These are phyloP conservation scores for Drosophila kokeensis DNA, from an alignment of 2,888 invertebrate genomes.

Conservation along the genomic window DNA sequence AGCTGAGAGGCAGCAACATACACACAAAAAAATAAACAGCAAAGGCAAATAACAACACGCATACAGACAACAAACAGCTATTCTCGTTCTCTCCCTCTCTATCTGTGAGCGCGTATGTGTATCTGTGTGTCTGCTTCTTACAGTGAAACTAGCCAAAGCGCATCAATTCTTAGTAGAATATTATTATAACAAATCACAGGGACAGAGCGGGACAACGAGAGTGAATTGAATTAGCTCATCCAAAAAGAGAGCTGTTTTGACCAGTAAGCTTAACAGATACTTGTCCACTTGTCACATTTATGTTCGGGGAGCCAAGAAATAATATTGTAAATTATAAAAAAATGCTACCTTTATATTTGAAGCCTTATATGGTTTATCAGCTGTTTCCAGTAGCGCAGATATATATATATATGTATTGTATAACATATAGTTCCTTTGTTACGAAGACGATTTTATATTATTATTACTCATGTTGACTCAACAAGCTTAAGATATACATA, in stretches of 20 bases:
- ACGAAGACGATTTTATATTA: constrained; percentile 20
- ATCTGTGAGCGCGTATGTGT: background rate
- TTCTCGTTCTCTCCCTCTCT: background rate
- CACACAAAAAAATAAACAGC: constrained; percentile 33
- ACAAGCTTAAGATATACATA: constrained; percentile 1
- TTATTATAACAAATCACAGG: constrained; percentile 19
- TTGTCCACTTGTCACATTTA: constrained; percentile 19
- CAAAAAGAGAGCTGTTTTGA: constrained; percentile 48
- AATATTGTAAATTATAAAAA: background rate
- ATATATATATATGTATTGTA: background rate
- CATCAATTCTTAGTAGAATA: constrained; percentile 24
- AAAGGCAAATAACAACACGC: constrained; percentile 35
- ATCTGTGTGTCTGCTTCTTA: constrained; percentile 9
- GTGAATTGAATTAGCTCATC: constrained; percentile 53
- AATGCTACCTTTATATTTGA: background rate
- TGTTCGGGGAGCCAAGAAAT: background rate
- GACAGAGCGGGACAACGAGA: constrained; percentile 18
- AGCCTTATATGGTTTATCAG: background rate
- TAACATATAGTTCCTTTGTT: background rate
- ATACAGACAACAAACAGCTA: background rate
- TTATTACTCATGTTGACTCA: constrained; percentile 26
- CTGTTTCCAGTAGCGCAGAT: background rate
- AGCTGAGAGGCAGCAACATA: constrained; percentile 54
- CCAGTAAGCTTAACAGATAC: constrained; percentile 38
- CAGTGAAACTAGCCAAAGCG: constrained; percentile 44